Percentiles rank a stretch among this genome's conserved stretches.
These are phyloP conservation scores for Boloria selene DNA, from an alignment of 2,888 invertebrate genomes.

Conservation along the genomic window DNA sequence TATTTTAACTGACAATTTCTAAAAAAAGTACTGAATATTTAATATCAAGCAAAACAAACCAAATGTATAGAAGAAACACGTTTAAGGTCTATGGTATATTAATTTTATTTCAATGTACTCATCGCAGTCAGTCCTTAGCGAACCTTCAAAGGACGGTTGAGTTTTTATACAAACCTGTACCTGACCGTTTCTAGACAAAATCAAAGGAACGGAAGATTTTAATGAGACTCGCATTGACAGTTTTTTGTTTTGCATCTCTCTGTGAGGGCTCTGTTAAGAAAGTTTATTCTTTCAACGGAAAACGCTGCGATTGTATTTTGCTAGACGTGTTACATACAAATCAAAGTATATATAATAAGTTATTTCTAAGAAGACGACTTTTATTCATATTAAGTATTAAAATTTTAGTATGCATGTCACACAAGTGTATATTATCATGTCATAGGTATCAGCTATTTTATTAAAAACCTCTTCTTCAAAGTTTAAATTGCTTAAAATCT, in stretches of 20 bases:
- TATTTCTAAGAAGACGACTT: no score
- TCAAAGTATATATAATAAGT: no score
- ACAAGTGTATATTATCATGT: no score
- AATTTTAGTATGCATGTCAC: no score
- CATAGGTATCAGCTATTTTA: no score
- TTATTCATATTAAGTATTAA: no score
- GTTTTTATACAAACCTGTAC: constrained; percentile 57
- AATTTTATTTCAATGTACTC: constrained; percentile 46
- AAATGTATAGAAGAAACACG: constrained; percentile 28
- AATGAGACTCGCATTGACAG: constrained; percentile 77
- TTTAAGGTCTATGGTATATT: constrained; percentile 40
- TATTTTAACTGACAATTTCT: constrained; percentile 18
- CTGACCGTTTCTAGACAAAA: constrained; percentile 73
- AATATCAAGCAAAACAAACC: constrained; percentile 19
- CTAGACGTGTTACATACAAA: constrained; percentile 28
- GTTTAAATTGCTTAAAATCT: not conserved
- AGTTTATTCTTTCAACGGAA: constrained; percentile 40
- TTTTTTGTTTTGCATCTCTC: constrained; percentile 67
- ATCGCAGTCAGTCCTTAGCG: constrained; percentile 52
- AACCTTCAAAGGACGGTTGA: constrained; percentile 60
- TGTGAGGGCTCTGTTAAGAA: constrained; percentile 38
- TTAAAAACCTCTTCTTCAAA: not conserved
- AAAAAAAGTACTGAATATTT: constrained; percentile 3
- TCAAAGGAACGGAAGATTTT: constrained; percentile 80
- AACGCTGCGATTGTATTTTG: constrained; percentile 36